Conservation (phyloP, 2,888 invertebrate species). For the Scrobipalpa costella region DNA sequence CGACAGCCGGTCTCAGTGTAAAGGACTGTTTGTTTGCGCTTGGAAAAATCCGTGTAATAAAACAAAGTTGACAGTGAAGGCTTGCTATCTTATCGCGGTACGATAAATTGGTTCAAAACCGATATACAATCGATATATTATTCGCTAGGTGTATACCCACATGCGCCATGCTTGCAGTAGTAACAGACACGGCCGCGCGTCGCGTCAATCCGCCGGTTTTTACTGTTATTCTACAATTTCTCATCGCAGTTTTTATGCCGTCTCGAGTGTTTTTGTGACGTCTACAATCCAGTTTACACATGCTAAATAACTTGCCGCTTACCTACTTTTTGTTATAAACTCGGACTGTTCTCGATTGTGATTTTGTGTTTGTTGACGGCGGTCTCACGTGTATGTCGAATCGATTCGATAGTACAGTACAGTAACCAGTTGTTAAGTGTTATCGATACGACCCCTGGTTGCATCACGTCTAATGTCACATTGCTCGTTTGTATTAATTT, state of each 20-base stretch:
- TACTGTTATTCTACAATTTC: conserved; percentile 23
- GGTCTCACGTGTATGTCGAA: conserved; percentile 13
- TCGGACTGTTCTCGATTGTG: conserved; percentile 4
- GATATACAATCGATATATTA: conserved; percentile 70
- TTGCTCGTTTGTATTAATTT: background rate
- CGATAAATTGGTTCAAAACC: conserved; percentile 73
- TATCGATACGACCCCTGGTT: conserved; percentile 21
- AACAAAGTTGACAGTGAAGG: conserved; percentile 44
- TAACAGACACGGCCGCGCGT: conserved; percentile 22
- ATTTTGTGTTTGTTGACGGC: background rate
- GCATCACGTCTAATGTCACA: conserved; percentile 2
- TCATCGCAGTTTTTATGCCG: conserved; percentile 10
- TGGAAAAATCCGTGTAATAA: conserved; percentile 48
- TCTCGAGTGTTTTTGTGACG: conserved; percentile 8
- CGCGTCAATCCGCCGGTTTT: conserved; percentile 11
- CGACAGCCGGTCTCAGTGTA: background rate
- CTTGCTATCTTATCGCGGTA: conserved; percentile 67
- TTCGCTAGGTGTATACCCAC: background rate
- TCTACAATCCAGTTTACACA: conserved; percentile 11
- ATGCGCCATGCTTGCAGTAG: conserved; percentile 19
- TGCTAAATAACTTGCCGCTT: background rate
- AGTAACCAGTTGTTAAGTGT: conserved; percentile 10
- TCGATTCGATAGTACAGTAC: conserved; percentile 1
- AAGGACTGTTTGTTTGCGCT: conserved; percentile 17
- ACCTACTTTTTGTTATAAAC: background rate